Evolutionary conservation across 2,113 vertebrate species (phyloP).

Genomic region (Phasianus colchicus): DNA sequence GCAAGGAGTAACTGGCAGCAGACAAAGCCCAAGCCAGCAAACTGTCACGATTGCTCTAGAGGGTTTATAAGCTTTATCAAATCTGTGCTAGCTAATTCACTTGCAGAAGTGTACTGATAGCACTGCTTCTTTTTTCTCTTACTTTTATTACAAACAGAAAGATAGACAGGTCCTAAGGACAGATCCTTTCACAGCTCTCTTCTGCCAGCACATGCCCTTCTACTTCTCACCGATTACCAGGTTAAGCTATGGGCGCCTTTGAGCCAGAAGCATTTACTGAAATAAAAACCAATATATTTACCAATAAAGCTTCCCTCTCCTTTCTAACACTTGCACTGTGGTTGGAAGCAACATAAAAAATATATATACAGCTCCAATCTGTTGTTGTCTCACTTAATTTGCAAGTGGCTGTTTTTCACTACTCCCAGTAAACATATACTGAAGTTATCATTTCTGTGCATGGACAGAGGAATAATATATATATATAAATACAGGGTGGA

Average conservation of each 20-base stretch:
- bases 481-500: not conserved
- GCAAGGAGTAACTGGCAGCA: slow-evolving; percentile 88
- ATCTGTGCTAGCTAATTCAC: slow-evolving; percentile 89
- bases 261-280: slow-evolving; percentile 76
- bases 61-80: slow-evolving; percentile 87
- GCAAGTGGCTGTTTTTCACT: slow-evolving; percentile 34
- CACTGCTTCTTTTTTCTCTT: slow-evolving; percentile 69
- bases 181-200: slow-evolving; percentile 71
- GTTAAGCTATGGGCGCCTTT: slow-evolving; percentile 76
- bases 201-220: slow-evolving; percentile 81
- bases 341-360: slow-evolving; percentile 19
- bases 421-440: slow-evolving; percentile 23
- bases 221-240: slow-evolving; percentile 71
- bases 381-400: slow-evolving; percentile 46
- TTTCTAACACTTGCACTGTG: not conserved
- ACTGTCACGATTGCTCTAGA: slow-evolving; percentile 82
- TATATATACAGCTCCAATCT: slow-evolving; percentile 21
- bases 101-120: slow-evolving; percentile 88
- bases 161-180: slow-evolving; percentile 84
- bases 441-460: not conserved
- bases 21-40: slow-evolving; percentile 80
- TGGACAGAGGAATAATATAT: not conserved
- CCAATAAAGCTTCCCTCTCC: not conserved
- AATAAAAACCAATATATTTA: slow-evolving; percentile 24
- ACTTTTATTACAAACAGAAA: slow-evolving; percentile 70